Percentiles rank a stretch among this genome's conserved stretches.
phyloP scores from a whole-genome alignment of 2,797 vertebrate genomes.

The Acrossocheilus fasciatus region DNA sequence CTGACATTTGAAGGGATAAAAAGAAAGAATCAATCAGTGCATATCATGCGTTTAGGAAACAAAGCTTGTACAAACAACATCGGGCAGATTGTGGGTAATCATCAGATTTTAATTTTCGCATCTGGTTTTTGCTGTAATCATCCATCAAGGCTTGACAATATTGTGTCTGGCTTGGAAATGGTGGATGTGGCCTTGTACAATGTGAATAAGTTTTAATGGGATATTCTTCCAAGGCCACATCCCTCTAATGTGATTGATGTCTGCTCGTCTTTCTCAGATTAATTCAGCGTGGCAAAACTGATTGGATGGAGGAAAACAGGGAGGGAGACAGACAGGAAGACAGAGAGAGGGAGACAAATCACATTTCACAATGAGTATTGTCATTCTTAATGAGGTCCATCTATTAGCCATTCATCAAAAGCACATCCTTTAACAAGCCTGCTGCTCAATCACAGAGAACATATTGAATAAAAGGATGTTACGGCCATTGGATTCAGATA shows the following conservation, averaged over 20 bases:
- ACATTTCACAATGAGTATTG: conserved; percentile 61
- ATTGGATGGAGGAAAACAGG: conserved; percentile 65
- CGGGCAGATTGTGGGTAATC: conserved; percentile 22
- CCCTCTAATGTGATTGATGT: conserved; percentile 64
- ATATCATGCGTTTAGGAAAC: neutral
- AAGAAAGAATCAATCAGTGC: conserved; percentile 23
- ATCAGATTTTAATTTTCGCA: conserved; percentile 46
- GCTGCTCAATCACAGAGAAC: conserved; percentile 27
- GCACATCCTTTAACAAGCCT: conserved; percentile 28
- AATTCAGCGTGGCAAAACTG: conserved; percentile 65
- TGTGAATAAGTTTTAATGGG: conserved; percentile 43
- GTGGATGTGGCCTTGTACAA: conserved; percentile 43
- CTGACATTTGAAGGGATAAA: conserved; percentile 25
- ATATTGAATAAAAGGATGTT: conserved; percentile 19
- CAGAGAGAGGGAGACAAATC: conserved; percentile 34
- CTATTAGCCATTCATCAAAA: conserved; percentile 64
- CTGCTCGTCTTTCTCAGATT: conserved; percentile 60
- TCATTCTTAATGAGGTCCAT: conserved; percentile 64
- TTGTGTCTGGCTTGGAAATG: neutral
- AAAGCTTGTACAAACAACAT: conserved; percentile 20
- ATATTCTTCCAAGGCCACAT: conserved; percentile 56
- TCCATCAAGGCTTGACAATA: conserved; percentile 40
- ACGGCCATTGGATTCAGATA: neutral
- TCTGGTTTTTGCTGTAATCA: conserved; percentile 37
- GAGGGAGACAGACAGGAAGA: conserved; percentile 32